These are phyloP conservation scores for Sphinx pinastri DNA, from an alignment of 2,888 invertebrate genomes.

Conservation along the genomic window DNA sequence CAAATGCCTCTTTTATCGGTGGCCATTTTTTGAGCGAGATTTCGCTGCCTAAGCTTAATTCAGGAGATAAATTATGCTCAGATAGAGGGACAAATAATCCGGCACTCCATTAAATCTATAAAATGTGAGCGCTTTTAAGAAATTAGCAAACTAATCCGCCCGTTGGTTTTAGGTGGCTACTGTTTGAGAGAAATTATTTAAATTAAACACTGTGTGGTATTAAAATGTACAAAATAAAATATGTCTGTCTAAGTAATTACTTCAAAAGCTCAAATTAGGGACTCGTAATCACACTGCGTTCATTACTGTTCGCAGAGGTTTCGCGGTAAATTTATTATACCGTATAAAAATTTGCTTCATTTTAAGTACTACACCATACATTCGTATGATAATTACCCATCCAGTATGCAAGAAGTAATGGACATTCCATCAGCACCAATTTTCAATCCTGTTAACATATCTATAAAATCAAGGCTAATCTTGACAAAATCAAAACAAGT, in stretches of 20 bases:
- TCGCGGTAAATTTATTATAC: no score
- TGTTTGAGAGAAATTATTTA: slow-evolving; percentile 42
- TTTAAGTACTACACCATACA: no score
- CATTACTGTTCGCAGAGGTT: no score
- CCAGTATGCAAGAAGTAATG: no score
- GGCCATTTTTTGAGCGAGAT: slow-evolving; percentile 58
- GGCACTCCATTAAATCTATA: slow-evolving; percentile 73
- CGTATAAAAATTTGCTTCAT: no score
- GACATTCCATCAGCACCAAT: no score
- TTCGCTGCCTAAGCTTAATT: slow-evolving; percentile 58
- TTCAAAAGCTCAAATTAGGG: background rate
- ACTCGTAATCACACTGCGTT: no score
- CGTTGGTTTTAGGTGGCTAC: slow-evolving; percentile 61
- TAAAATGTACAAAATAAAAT: background rate
- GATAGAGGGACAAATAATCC: slow-evolving; percentile 58
- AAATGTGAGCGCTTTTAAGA: slow-evolving; percentile 75
- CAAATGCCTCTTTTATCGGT: slow-evolving; percentile 57
- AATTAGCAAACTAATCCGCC: slow-evolving; percentile 72
- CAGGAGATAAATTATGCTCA: slow-evolving; percentile 70
- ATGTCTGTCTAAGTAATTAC: background rate
- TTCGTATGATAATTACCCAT: no score
- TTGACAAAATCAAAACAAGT: background rate
- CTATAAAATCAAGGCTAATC: background rate
- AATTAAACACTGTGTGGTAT: background rate
- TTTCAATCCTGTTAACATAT: background rate